Evolutionary conservation across 1,140 invertebrate genomes (phyloP).

Genomic region (Musca vetustissima): DNA sequence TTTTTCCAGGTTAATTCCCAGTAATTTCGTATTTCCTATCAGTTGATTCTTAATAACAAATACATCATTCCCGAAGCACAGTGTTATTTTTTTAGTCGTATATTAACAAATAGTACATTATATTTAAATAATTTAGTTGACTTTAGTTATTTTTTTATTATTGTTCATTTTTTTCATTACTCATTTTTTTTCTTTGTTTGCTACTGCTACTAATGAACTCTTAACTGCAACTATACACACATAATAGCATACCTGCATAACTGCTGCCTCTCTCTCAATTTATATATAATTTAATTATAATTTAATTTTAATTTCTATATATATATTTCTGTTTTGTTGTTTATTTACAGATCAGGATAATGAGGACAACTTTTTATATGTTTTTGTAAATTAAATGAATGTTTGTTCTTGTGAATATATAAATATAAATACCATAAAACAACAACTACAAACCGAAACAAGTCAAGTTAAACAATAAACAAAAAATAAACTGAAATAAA

Average conservation of each 20-base stretch:
- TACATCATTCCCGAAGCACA: no score
- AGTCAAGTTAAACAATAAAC: conserved; percentile 5
- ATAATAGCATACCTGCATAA: no score
- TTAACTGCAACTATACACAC: no score
- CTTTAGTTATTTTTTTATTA: not conserved
- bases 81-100: no score
- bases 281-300: conserved; percentile 1
- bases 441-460: conserved; percentile 19
- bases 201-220: no score
- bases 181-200: no score
- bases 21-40: no score
- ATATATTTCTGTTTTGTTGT: conserved; percentile 12
- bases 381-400: conserved; percentile 13
- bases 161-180: not conserved
- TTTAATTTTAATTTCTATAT: conserved; percentile 18
- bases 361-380: conserved; percentile 15
- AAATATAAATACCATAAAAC: not conserved
- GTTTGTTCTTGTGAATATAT: not conserved
- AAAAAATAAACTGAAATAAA: conserved; percentile 5
- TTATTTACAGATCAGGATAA: conserved; percentile 21
- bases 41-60: no score
- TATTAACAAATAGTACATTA: no score
- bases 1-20: no score
- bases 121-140: not conserved
- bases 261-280: no score